phyloP scores from a whole-genome alignment of 2,888 invertebrate species.

The Leucania comma region DNA sequence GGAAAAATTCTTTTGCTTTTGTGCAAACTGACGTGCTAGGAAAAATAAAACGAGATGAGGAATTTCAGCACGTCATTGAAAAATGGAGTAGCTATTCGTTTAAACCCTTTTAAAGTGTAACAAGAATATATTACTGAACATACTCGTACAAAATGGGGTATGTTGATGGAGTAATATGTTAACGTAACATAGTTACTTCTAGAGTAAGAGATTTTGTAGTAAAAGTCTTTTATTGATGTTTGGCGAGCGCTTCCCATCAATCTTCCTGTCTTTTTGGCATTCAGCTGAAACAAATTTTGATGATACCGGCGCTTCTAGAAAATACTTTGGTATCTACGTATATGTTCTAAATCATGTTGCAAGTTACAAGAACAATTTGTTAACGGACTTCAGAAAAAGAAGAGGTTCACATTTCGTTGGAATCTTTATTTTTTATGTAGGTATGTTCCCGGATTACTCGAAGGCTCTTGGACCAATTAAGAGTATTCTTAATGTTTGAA shows the following conservation, averaged over 20 bases:
- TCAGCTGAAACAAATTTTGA: not conserved
- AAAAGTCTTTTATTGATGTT: constrained; percentile 23
- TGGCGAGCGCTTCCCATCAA: not conserved
- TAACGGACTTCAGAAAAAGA: not conserved
- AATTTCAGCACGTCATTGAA: constrained; percentile 33
- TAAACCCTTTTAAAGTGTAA: constrained; percentile 37
- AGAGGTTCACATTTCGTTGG: too few relatives aligned
- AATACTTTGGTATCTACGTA: not conserved
- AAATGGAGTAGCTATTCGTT: constrained; percentile 42
- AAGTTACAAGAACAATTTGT: not conserved
- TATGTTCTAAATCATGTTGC: not conserved
- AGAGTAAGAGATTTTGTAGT: constrained; percentile 15
- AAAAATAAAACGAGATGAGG: constrained; percentile 36
- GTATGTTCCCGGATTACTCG: too few relatives aligned
- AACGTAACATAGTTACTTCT: not conserved
- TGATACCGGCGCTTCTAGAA: not conserved
- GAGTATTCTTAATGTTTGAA: too few relatives aligned
- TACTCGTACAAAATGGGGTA: constrained; percentile 39
- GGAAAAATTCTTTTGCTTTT: constrained; percentile 26
- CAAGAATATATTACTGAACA: constrained; percentile 41
- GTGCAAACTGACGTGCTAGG: constrained; percentile 9
- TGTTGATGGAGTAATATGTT: constrained; percentile 44
- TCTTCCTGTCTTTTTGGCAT: not conserved
- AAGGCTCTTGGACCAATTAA: too few relatives aligned
- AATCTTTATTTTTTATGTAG: too few relatives aligned